Conservation (phyloP, 2,888 invertebrate genomes). For the Hypercompe scribonia region DNA sequence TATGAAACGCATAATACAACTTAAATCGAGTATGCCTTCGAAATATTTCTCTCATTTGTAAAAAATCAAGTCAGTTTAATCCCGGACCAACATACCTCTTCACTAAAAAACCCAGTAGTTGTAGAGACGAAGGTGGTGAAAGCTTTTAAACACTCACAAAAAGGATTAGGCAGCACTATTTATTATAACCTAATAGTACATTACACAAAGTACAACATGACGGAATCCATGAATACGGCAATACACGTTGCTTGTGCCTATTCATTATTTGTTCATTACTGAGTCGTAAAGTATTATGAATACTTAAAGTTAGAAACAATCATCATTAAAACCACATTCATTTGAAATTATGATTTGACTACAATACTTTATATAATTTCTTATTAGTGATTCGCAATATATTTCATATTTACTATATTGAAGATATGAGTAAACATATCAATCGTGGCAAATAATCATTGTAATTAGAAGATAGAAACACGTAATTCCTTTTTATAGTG, state of each 20-base stretch:
- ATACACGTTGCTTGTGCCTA: conserved; percentile 14
- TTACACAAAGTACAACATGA: not conserved
- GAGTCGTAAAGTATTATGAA: conserved; percentile 37
- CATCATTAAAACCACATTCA: conserved; percentile 41
- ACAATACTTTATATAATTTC: conserved; percentile 23
- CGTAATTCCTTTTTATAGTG: no score
- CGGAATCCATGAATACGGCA: conserved; percentile 3
- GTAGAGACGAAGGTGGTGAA: not conserved
- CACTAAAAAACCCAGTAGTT: not conserved
- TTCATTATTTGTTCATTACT: conserved; percentile 34
- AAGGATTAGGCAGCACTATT: not conserved
- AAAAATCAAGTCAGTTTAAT: not conserved
- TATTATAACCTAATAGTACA: conserved; percentile 1
- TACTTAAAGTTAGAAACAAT: conserved; percentile 34
- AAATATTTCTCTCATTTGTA: not conserved
- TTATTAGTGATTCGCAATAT: conserved; percentile 23
- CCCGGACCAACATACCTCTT: not conserved
- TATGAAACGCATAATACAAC: not conserved
- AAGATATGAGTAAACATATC: not conserved
- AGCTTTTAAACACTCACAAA: not conserved
- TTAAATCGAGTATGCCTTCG: not conserved
- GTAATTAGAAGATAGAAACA: not conserved
- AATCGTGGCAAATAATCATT: not conserved
- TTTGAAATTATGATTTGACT: conserved; percentile 20
- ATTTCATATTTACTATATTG: conserved; percentile 15